These are phyloP conservation scores for Euplagia quadripunctaria DNA, from an alignment of 2,888 invertebrate species.

Conservation along the genomic window DNA sequence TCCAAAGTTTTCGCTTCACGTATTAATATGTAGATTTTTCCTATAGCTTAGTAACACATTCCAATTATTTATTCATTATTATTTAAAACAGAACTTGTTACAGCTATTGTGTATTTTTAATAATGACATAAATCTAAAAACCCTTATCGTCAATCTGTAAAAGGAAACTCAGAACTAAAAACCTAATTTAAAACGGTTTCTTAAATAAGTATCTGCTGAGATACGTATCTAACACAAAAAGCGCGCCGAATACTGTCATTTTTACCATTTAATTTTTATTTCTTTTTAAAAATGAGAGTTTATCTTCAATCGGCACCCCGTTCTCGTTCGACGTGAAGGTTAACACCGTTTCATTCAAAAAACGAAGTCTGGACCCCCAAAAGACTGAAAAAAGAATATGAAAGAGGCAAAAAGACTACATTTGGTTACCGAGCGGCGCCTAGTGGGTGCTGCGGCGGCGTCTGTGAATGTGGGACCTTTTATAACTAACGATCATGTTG, in stretches of 20 bases:
- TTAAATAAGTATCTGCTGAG: constrained; percentile 61
- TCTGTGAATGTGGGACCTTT: constrained; percentile 80
- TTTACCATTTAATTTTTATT: constrained; percentile 68
- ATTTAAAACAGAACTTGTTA: background rate
- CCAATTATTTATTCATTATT: background rate
- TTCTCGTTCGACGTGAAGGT: constrained; percentile 85
- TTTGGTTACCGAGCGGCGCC: constrained; percentile 85
- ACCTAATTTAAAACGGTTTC: constrained; percentile 63
- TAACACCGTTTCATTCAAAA: constrained; percentile 87
- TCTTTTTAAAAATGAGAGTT: constrained; percentile 66
- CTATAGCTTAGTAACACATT: background rate
- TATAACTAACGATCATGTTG: constrained; percentile 61
- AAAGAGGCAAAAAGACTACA: constrained; percentile 77
- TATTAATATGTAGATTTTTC: too few relatives aligned
- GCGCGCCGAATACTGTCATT: constrained; percentile 78
- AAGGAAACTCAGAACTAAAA: constrained; percentile 40
- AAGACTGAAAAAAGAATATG: constrained; percentile 82
- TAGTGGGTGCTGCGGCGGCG: constrained; percentile 83
- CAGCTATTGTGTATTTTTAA: background rate
- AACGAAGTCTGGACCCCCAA: constrained; percentile 84
- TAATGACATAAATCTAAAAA: constrained; percentile 2
- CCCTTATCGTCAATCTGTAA: background rate
- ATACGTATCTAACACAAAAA: constrained; percentile 72
- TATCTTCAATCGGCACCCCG: constrained; percentile 86
- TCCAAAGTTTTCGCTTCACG: too few relatives aligned